Conservation (phyloP, 2,113 vertebrate genomes). For the Rhabdornis inornatus region DNA sequence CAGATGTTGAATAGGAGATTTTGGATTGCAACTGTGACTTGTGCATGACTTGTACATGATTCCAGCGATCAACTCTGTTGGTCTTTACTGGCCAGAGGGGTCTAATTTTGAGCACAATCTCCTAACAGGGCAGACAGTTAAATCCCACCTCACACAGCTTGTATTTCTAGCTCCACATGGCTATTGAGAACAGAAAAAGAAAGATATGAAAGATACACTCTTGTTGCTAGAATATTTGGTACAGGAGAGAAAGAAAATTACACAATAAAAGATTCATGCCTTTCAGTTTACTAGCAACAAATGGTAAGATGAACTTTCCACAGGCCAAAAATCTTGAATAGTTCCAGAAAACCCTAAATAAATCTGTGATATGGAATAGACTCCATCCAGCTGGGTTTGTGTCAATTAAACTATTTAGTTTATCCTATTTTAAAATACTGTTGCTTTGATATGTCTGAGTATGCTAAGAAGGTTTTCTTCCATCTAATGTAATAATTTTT, state of each 20-base stretch:
- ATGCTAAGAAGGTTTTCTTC: background rate
- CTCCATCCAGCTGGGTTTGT: background rate
- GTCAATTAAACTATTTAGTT: background rate
- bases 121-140: background rate
- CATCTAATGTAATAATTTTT: background rate
- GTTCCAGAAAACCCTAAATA: background rate
- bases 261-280: background rate
- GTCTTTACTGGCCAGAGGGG: background rate
- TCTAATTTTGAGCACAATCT: background rate
- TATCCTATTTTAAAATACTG: background rate
- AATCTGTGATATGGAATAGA: background rate
- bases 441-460: background rate
- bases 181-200: background rate
- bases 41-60: background rate
- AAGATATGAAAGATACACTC: background rate
- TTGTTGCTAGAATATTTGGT: background rate
- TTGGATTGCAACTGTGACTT: background rate
- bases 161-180: background rate
- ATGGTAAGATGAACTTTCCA: background rate
- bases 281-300: background rate
- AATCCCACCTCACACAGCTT: background rate
- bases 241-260: background rate
- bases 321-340: background rate
- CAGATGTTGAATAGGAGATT: background rate
- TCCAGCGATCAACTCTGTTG: background rate